Evolutionary conservation across 1,140 invertebrate genomes (phyloP), one percentile per base, ranked within the genome.

Genomic region (Eumeta japonica): DNA sequence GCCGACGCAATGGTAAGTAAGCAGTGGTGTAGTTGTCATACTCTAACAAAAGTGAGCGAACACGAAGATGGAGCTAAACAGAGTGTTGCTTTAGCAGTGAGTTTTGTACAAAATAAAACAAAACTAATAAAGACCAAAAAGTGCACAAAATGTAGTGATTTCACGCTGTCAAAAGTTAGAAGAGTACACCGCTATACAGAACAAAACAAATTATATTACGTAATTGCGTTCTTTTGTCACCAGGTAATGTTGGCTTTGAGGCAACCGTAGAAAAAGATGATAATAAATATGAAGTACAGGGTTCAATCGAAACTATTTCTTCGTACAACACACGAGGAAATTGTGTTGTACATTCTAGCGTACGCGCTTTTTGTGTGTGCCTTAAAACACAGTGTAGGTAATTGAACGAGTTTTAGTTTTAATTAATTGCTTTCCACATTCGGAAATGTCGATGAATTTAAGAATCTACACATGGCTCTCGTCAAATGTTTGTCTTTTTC

Each of bases 11-110:
- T 79, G 0, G 83, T 94, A 2, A 68, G 76, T 5, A 77, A 83
- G 28, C 87, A 90, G 48, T 93, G 88, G 85, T 93, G 89, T 53
- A 82, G 82, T 2, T 93, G 90, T 43, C 79, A 76, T n/a, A n/a
- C n/a, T n/a, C n/a, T n/a, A n/a, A n/a, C n/a, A n/a, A n/a, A n/a
- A 33, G 28, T 53, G 13, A 28, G 42, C 5, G 27, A 41, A 17
- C 40, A 46, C 5, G 45, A 58, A 5, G 14, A n/a, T 3, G 47
- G 39, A 10, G 45, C 41, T 2, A 15, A 37, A 19, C 29, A 30
- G 0, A 52, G 48, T 36, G 20, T 58, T 10, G 12, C 47, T 12
- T 16, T 47, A 34, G 52, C 49, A 4, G 34, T 54, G 7, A 28
- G 28, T 3, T 29, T 44, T 29, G 34, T 68, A 38, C 31, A 56